phyloP scores from a whole-genome alignment of 30 jellyfish, hydroid and myxozoan species.

The Clytia hemisphaerica region DNA sequence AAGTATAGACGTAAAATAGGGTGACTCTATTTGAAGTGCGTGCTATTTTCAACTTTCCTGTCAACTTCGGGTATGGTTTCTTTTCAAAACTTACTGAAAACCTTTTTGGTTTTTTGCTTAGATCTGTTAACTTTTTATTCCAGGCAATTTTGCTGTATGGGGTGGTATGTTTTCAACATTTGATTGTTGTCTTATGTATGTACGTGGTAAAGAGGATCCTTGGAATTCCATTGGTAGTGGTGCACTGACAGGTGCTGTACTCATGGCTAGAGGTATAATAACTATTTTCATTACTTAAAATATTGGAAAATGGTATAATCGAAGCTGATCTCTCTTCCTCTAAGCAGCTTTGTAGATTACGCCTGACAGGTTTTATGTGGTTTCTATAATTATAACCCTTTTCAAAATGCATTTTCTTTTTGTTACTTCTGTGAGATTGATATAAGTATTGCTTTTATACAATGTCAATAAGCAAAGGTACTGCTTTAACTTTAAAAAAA shows the following conservation, averaged over 20 bases:
- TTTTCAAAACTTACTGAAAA: too few relatives aligned
- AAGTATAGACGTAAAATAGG: too few relatives aligned
- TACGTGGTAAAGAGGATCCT: constrained; percentile 97
- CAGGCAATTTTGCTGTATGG: constrained; percentile 99
- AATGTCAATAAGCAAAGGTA: background rate
- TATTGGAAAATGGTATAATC: too few relatives aligned
- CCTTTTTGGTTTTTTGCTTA: too few relatives aligned
- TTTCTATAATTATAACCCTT: too few relatives aligned
- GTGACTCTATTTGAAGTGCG: too few relatives aligned
- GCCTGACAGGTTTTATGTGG: too few relatives aligned
- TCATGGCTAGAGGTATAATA: constrained; percentile 82
- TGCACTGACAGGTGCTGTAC: constrained; percentile 97
- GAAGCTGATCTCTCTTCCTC: too few relatives aligned
- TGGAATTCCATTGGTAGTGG: constrained; percentile 98
- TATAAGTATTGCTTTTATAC: background rate
- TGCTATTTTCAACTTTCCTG: too few relatives aligned
- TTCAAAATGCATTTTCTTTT: background rate
- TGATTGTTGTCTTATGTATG: constrained; percentile 90
- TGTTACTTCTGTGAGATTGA: background rate
- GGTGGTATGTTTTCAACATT: constrained; percentile 97
- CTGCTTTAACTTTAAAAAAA: too few relatives aligned
- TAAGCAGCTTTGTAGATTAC: too few relatives aligned
- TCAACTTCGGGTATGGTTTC: too few relatives aligned
- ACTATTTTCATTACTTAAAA: background rate
- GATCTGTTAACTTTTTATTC: background rate